phyloP scores from a whole-genome alignment of 2,797 vertebrate genomes.

The Parotocinclus haroldoi region DNA sequence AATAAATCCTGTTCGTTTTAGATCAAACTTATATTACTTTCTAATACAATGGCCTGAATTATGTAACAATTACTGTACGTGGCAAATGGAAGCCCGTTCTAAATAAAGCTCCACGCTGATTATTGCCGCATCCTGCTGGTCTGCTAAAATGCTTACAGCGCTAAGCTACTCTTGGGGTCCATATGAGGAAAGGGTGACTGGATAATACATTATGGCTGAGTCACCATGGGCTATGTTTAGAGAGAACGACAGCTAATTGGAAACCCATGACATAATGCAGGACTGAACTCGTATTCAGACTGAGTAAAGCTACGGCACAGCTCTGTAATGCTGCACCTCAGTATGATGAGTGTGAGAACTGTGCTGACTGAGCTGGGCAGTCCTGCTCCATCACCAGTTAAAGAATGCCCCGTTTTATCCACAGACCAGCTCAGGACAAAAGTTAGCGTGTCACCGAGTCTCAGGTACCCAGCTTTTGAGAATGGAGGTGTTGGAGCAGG shows the following conservation, averaged over 20 bases:
- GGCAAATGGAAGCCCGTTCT: no score
- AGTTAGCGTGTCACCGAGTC: not conserved
- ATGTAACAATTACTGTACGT: no score
- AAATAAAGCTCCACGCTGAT: not conserved
- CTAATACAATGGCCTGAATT: no score
- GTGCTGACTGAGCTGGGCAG: not conserved
- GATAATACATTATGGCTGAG: not conserved
- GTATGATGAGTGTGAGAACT: not conserved
- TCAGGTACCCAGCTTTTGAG: no score
- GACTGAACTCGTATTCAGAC: not conserved
- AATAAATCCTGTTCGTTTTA: no score
- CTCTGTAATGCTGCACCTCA: not conserved
- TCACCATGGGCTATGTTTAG: slow-evolving; percentile 25
- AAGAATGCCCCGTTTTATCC: not conserved
- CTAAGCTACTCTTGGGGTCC: not conserved
- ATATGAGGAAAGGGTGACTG: not conserved
- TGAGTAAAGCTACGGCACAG: not conserved
- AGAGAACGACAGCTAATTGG: slow-evolving; percentile 1
- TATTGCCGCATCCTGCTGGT: not conserved
- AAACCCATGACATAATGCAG: not conserved
- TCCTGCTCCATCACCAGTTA: not conserved
- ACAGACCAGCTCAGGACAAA: not conserved
- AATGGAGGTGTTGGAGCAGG: no score
- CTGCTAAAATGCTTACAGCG: slow-evolving; percentile 8
- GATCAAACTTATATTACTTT: no score